Evolutionary conservation across 2,888 invertebrate species (phyloP).

Genomic region (Eulithis prunata): DNA sequence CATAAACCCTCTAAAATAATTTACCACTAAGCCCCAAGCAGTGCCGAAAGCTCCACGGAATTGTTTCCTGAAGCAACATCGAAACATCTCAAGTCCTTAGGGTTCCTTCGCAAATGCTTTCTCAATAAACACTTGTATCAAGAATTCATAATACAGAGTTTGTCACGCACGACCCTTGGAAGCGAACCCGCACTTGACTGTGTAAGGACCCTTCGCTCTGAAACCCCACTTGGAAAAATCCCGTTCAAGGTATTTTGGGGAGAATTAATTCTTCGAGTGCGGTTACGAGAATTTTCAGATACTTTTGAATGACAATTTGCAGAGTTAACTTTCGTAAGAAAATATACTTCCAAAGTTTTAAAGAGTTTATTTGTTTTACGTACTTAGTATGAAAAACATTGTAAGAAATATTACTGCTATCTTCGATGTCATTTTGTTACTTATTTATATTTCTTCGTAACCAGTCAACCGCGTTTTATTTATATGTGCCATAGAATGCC

Average conservation of each 20-base stretch:
- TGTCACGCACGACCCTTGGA: slow-evolving; percentile 41
- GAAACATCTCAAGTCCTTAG: slow-evolving; percentile 22
- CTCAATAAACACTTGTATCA: slow-evolving; percentile 45
- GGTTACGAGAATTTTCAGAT: slow-evolving; percentile 7
- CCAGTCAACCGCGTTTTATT: slow-evolving; percentile 21
- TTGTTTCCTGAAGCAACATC: slow-evolving; percentile 19
- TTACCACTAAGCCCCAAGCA: slow-evolving; percentile 8
- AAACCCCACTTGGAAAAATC: slow-evolving; percentile 42
- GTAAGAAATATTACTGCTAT: slow-evolving; percentile 4
- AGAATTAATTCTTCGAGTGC: slow-evolving; percentile 32
- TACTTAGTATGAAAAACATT: neutral
- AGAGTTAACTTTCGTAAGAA: neutral
- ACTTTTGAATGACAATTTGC: slow-evolving; percentile 1
- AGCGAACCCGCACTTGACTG: slow-evolving; percentile 60
- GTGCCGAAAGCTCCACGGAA: slow-evolving; percentile 10
- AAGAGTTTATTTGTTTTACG: too few relatives aligned
- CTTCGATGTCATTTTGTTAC: slow-evolving; percentile 4
- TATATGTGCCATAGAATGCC: slow-evolving; percentile 24
- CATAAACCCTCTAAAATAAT: slow-evolving; percentile 17
- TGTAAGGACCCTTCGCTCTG: slow-evolving; percentile 48
- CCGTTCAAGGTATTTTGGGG: slow-evolving; percentile 35
- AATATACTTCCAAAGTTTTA: neutral
- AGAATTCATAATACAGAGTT: slow-evolving; percentile 44
- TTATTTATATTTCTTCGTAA: slow-evolving; percentile 9
- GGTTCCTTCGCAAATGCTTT: slow-evolving; percentile 19